Conservation (phyloP, 1,140 invertebrate species). For the Psix sp. region DNA sequence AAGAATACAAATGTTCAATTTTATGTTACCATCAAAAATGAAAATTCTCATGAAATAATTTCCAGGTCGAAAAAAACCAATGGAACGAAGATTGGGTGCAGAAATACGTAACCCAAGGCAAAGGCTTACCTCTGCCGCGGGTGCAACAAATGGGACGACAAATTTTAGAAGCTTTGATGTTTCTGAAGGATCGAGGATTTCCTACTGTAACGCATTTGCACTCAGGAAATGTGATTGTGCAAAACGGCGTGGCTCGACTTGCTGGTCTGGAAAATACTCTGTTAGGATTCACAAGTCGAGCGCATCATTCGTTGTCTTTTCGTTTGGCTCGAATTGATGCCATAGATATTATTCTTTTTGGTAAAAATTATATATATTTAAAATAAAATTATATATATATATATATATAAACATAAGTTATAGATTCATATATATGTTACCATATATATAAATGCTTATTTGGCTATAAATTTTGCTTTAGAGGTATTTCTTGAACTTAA, state of each 20-base stretch:
- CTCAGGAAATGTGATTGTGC: constrained; percentile 92
- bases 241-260: constrained; percentile 90
- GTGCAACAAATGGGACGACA: constrained; percentile 91
- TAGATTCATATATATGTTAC: neutral
- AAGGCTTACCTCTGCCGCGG: constrained; percentile 85
- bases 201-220: constrained; percentile 91
- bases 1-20: neutral
- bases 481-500: no score
- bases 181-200: constrained; percentile 91
- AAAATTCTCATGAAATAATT: constrained; percentile 3
- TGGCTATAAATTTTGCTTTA: no score
- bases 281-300: constrained; percentile 85
- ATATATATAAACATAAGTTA: neutral
- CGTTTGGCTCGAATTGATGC: constrained; percentile 76
- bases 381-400: neutral
- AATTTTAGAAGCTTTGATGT: constrained; percentile 90
- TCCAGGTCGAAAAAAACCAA: constrained; percentile 75
- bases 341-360: constrained; percentile 86
- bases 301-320: constrained; percentile 79
- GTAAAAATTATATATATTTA: constrained; percentile 69
- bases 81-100: constrained; percentile 85
- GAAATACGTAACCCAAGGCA: constrained; percentile 82
- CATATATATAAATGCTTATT: neutral
- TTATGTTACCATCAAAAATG: neutral
- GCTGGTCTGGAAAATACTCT: constrained; percentile 90